Evolutionary conservation across 2,888 invertebrate genomes (phyloP).

Genomic region (Sminthurinus aureus): DNA sequence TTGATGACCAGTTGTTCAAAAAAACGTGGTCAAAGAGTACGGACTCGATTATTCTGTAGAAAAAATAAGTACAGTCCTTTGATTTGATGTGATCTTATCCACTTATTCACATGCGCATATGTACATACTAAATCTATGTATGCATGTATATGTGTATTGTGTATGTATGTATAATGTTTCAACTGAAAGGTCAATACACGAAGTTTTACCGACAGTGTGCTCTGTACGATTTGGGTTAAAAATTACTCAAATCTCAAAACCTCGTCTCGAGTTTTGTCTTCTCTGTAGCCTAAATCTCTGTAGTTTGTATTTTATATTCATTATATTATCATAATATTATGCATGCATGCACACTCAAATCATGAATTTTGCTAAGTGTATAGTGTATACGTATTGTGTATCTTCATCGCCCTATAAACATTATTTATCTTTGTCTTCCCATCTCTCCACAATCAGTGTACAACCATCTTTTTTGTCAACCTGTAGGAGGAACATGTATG

Average conservation of each 20-base stretch:
- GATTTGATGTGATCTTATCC: too few species aligned
- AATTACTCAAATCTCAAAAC: conserved; percentile 19
- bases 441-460: background rate
- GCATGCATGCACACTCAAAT: background rate
- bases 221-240: conserved; percentile 26
- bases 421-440: background rate
- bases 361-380: background rate
- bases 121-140: too few species aligned
- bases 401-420: background rate
- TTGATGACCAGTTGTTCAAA: too few species aligned
- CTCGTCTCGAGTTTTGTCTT: conserved; percentile 4
- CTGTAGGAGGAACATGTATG: too few species aligned
- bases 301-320: background rate
- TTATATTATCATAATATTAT: background rate
- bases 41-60: too few species aligned
- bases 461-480: too few species aligned
- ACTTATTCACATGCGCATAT: too few species aligned
- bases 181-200: conserved; percentile 24
- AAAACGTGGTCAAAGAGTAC: too few species aligned
- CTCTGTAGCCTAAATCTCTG: background rate
- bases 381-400: background rate
- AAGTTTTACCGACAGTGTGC: background rate
- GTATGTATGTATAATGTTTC: background rate
- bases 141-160: background rate
- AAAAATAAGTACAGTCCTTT: too few species aligned